Evolutionary conservation across 2,113 vertebrate genomes (phyloP).

Genomic region (Antennarius striatus): DNA sequence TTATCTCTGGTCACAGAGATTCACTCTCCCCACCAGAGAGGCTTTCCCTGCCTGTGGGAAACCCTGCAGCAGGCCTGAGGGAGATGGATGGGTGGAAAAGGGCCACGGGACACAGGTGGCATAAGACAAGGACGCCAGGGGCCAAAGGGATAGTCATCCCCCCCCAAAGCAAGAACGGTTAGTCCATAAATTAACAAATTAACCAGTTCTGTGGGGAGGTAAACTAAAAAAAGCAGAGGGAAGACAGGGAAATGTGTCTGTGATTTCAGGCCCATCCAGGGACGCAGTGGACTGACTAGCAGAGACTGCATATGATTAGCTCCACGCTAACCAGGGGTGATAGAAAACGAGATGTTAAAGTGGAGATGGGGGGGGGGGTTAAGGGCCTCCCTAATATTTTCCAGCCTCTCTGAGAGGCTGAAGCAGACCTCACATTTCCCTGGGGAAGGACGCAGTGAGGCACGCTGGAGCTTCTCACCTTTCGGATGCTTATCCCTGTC

Average conservation of each 20-base stretch:
- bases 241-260: slow-evolving; percentile 62
- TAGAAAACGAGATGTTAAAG: slow-evolving; percentile 51
- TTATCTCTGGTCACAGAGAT: slow-evolving; percentile 68
- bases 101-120: slow-evolving; percentile 73
- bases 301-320: slow-evolving; percentile 72
- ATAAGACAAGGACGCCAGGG: slow-evolving; percentile 45
- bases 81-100: slow-evolving; percentile 57
- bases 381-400: slow-evolving; percentile 66
- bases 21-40: slow-evolving; percentile 46
- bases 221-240: slow-evolving; percentile 14
- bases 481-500: slow-evolving; percentile 49
- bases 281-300: slow-evolving; percentile 57
- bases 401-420: slow-evolving; percentile 57
- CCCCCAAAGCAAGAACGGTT: slow-evolving; percentile 25
- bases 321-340: slow-evolving; percentile 60
- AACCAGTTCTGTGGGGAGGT: slow-evolving; percentile 13
- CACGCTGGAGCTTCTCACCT: slow-evolving; percentile 60
- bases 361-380: slow-evolving; percentile 49
- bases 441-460: slow-evolving; percentile 59
- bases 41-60: slow-evolving; percentile 57
- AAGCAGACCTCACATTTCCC: slow-evolving; percentile 66
- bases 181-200: slow-evolving; percentile 36
- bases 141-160: slow-evolving; percentile 49
- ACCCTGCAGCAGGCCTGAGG: slow-evolving; percentile 57
- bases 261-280: slow-evolving; percentile 64